These are phyloP conservation scores for Trichopria drosophilae DNA, from an alignment of 2,888 invertebrate genomes.

Conservation along the genomic window DNA sequence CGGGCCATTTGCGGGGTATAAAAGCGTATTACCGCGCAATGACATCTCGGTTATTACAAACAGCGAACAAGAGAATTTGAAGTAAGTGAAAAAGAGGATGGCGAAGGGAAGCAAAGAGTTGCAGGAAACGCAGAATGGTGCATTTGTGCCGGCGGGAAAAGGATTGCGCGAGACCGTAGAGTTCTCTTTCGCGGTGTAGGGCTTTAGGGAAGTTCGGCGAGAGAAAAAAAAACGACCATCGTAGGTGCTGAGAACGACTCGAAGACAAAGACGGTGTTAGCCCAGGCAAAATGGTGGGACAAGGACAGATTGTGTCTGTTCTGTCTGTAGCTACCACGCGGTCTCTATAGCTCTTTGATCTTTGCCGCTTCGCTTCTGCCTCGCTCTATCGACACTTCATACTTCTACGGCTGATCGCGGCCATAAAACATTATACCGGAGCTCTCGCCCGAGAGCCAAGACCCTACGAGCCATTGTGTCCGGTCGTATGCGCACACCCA, in stretches of 20 bases:
- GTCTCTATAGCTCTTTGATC: slow-evolving; percentile 55
- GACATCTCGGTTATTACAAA: too few relatives aligned
- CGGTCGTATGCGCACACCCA: slow-evolving; percentile 43
- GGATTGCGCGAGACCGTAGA: background rate
- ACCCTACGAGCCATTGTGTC: slow-evolving; percentile 47
- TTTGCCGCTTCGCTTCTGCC: slow-evolving; percentile 58
- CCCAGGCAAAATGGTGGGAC: slow-evolving; percentile 29
- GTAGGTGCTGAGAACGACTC: background rate
- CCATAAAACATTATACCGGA: slow-evolving; percentile 57
- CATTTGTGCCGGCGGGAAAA: slow-evolving; percentile 22
- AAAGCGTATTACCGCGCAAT: too few relatives aligned
- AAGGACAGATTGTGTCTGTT: slow-evolving; percentile 29
- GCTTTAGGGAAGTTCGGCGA: slow-evolving; percentile 14
- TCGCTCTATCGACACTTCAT: slow-evolving; percentile 59
- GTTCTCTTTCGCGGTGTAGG: slow-evolving; percentile 11
- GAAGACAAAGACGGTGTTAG: slow-evolving; percentile 11
- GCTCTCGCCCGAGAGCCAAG: slow-evolving; percentile 34
- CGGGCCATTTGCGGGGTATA: too few relatives aligned
- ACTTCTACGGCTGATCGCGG: slow-evolving; percentile 58
- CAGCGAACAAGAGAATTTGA: too few relatives aligned
- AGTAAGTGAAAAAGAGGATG: too few relatives aligned
- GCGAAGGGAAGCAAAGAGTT: slow-evolving; percentile 29
- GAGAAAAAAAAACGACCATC: slow-evolving; percentile 1
- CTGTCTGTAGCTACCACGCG: slow-evolving; percentile 47
- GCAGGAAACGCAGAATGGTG: slow-evolving; percentile 26